Evolutionary conservation across 2,888 invertebrate genomes (phyloP).

Genomic region (Epinotia brunnichana): DNA sequence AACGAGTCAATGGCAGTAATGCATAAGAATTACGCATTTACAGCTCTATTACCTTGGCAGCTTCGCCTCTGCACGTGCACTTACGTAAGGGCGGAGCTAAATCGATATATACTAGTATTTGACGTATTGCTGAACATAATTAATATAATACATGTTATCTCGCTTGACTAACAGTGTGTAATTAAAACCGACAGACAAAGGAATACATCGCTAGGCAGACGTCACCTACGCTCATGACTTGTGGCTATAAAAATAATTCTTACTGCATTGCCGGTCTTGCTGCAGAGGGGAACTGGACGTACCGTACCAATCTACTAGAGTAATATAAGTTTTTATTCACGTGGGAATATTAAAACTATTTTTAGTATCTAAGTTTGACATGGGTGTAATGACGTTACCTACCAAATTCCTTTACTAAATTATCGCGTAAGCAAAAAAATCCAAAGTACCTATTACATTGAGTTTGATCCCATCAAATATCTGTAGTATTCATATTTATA

Average conservation of each 20-base stretch:
- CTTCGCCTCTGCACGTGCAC: not conserved
- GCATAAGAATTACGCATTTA: not conserved
- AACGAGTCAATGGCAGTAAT: not conserved
- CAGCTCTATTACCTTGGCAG: not conserved
- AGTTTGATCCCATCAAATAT: too few species aligned
- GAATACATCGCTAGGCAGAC: conserved; percentile 4
- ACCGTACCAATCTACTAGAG: conserved; percentile 36
- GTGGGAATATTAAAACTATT: not conserved
- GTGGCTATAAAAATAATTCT: conserved; percentile 25
- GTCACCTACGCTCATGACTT: conserved; percentile 35
- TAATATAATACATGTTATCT: not conserved
- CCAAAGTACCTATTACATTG: too few species aligned
- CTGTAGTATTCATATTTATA: too few species aligned
- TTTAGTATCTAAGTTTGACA: too few species aligned
- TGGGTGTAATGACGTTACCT: not conserved
- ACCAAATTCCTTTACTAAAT: not conserved
- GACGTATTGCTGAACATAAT: not conserved
- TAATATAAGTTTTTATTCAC: conserved; percentile 17
- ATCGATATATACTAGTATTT: not conserved
- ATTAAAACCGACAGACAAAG: conserved; percentile 26
- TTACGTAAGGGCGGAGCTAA: conserved; percentile 11
- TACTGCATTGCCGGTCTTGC: conserved; percentile 31
- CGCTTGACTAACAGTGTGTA: conserved; percentile 15
- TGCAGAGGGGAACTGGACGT: conserved; percentile 25
- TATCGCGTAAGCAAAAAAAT: too few species aligned